These are phyloP conservation scores for Lutraria lutraria DNA, from an alignment of 2,888 invertebrate genomes.

Conservation along the genomic window DNA sequence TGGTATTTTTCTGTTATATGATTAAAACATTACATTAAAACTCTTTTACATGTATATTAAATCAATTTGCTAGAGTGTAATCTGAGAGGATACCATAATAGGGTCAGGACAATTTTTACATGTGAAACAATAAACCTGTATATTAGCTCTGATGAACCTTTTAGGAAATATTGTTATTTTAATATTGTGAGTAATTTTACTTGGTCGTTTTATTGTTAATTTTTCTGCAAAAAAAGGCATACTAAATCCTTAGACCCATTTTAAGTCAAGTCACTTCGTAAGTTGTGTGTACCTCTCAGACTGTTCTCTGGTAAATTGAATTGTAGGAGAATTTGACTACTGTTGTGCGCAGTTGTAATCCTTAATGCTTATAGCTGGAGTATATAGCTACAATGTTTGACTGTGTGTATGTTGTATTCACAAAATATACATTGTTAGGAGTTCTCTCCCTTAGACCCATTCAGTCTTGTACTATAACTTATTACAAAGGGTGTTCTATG, in stretches of 20 bases:
- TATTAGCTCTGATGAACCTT: not conserved
- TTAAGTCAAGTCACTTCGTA: not conserved
- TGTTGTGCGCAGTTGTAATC: slow-evolving; percentile 55
- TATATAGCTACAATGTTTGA: slow-evolving; percentile 31
- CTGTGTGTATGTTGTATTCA: slow-evolving; percentile 47
- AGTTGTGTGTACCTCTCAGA: not conserved
- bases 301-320: not conserved
- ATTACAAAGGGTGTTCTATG: slow-evolving; percentile 24
- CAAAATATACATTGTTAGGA: not conserved
- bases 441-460: slow-evolving; percentile 1
- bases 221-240: not conserved
- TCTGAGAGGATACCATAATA: not conserved
- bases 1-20: slow-evolving; percentile 18
- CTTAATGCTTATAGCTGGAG: slow-evolving; percentile 55
- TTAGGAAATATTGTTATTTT: not conserved
- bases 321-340: slow-evolving; percentile 34
- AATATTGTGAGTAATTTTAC: not conserved
- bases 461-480: not conserved
- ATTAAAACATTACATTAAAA: slow-evolving; percentile 4
- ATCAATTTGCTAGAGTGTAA: not conserved
- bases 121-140: not conserved
- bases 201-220: not conserved
- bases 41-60: slow-evolving; percentile 24
- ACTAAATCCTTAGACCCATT: not conserved
- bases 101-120: not conserved